Percentiles rank a stretch among this genome's conserved stretches.
These are phyloP conservation scores for Chromis chromis DNA, from an alignment of 2,797 vertebrate species.

Conservation along the genomic window DNA sequence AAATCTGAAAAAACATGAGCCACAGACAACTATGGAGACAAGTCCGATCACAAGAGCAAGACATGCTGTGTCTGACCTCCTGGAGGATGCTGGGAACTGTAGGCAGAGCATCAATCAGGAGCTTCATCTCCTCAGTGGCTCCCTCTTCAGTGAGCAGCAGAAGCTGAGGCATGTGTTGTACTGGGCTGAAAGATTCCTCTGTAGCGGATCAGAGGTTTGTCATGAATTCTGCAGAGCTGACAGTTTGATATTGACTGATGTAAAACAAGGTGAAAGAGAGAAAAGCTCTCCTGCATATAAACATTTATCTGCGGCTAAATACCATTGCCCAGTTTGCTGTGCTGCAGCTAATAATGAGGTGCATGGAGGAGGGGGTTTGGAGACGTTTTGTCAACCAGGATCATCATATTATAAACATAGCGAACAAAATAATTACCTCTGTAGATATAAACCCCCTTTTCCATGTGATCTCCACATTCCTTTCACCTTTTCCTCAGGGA, in stretches of 20 bases:
- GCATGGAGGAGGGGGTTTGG: not conserved
- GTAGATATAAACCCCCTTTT: not conserved
- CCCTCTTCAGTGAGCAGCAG: conserved; percentile 71
- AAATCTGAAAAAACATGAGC: conserved; percentile 6
- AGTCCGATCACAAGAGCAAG: not conserved
- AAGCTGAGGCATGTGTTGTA: conserved; percentile 77
- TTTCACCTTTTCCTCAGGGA: not conserved
- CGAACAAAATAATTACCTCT: not conserved
- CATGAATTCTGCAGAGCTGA: conserved; percentile 29
- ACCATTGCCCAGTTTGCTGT: not conserved
- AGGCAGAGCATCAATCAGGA: conserved; percentile 16
- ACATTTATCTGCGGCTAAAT: not conserved
- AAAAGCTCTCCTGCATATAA: not conserved
- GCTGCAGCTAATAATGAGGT: not conserved
- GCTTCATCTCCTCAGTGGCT: conserved; percentile 54
- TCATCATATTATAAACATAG: not conserved
- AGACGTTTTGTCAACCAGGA: conserved; percentile 3
- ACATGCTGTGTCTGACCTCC: not conserved
- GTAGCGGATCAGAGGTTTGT: conserved; percentile 33
- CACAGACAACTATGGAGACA: conserved; percentile 4
- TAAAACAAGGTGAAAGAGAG: not conserved
- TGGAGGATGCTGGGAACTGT: conserved; percentile 46
- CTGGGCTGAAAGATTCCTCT: conserved; percentile 76
- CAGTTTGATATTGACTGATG: not conserved
- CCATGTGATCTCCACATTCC: not conserved